A percentile compares a stretch with the other conserved stretches of the same genome.
phyloP scores from a whole-genome alignment of 2,113 vertebrate species.

The Anthoscopus minutus region DNA sequence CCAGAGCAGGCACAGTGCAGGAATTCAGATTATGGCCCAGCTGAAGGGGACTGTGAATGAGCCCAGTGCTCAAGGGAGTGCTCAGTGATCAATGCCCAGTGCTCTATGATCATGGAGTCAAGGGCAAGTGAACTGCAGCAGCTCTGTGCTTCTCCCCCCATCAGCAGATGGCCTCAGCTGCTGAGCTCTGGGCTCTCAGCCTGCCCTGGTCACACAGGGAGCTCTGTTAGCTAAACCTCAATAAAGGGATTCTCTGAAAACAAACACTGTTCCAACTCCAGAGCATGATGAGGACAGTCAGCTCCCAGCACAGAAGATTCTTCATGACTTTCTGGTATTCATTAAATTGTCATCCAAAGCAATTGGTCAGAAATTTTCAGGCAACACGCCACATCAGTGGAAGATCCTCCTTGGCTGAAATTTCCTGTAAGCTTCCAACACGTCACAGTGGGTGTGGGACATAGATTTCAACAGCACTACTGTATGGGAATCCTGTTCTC shows the following conservation, averaged over 20 bases:
- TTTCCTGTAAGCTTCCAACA: not conserved
- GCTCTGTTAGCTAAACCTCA: not conserved
- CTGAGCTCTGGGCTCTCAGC: not conserved
- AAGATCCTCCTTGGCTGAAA: not conserved
- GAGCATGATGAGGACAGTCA: not conserved
- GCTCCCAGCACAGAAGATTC: not conserved
- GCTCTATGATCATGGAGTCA: not conserved
- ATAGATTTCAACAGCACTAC: not conserved
- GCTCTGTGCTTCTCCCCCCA: not conserved
- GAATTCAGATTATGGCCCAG: not conserved
- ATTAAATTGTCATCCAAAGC: not conserved
- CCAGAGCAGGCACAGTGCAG: not conserved
- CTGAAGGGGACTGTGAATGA: not conserved
- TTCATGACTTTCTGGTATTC: not conserved
- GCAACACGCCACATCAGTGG: not conserved
- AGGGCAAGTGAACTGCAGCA: not conserved
- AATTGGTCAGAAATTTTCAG: not conserved
- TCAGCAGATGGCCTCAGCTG: not conserved
- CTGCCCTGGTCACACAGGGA: not conserved
- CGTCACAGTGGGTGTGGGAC: accelerated
- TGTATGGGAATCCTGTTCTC: not conserved
- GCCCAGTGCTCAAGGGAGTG: not conserved
- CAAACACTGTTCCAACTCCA: not conserved
- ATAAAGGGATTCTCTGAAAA: not conserved
- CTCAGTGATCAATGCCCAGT: too few species aligned